phyloP scores from a whole-genome alignment of 2,113 vertebrate species.

The Bothrops jararaca region DNA sequence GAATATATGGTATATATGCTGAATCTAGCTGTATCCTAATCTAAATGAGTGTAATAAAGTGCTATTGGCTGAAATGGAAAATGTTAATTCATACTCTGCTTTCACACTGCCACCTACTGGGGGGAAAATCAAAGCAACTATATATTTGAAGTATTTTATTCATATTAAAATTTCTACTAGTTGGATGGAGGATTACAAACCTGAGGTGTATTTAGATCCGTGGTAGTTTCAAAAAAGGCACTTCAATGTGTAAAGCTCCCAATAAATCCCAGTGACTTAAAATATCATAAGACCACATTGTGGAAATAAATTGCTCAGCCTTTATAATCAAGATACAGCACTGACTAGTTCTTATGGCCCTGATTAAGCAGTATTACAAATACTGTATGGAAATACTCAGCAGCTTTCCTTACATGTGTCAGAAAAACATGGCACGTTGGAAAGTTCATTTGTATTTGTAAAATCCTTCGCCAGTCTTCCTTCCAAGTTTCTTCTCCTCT shows the following conservation, averaged over 20 bases:
- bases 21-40: background rate
- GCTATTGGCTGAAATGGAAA: background rate
- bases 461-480: constrained; percentile 92
- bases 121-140: background rate
- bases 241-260: constrained; percentile 53
- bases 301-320: constrained; percentile 39
- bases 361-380: constrained; percentile 26
- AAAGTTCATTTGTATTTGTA: constrained; percentile 86
- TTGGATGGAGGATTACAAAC: constrained; percentile 18
- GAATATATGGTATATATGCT: background rate
- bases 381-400: constrained; percentile 17
- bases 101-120: constrained; percentile 61
- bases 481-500: constrained; percentile 87
- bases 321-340: constrained; percentile 31
- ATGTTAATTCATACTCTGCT: background rate
- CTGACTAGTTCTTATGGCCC: constrained; percentile 5
- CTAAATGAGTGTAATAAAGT: background rate
- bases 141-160: constrained; percentile 53
- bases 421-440: background rate
- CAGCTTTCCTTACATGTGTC: background rate
- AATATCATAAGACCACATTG: constrained; percentile 29
- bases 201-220: constrained; percentile 34
- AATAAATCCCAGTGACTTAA: constrained; percentile 42
- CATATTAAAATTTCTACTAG: constrained; percentile 39
- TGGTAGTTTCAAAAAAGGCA: constrained; percentile 65